Base-by-base conservation (phyloP, 53 echinoderm and acorn worm genomes). In the Holothuria leucospilota region DNA sequence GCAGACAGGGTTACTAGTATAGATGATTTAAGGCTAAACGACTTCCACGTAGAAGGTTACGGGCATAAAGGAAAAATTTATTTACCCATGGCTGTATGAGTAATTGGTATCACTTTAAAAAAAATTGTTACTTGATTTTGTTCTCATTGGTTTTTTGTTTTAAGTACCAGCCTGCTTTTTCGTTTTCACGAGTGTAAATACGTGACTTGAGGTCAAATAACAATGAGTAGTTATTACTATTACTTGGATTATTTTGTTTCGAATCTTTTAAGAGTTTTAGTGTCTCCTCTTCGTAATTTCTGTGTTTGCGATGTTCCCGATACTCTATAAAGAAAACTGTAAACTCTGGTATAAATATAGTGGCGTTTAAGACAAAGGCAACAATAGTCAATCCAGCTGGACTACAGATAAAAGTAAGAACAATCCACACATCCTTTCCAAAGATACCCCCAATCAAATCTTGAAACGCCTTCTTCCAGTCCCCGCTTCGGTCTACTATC, bases 401-500 rank as follows among this genome's bases (percentile, higher is more conserved):
- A 34, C 70, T 38, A 69, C 8, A 69, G 29, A 69, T 39, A 29
- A 69, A 34, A 11, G 26, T 29, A 18, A 69, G 13, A 9, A 69
- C 70, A 9, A 69, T 38, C 70, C 70, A 69, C 7, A 34, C 70
- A 69, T 69, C 70, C 3, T 69, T 27, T 11, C 70, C 70, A 13
- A 69, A 69, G 10, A 69, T 10, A 26, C 40, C 70, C 11, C 4
- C 28, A 20, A 69, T 29, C 10, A 69, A 15, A 15, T 69, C 26
- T 11, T 29, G 25, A 29, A 69, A 18, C 5, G 26, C 70, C 20
- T 69, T 69, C 0, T 69, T 38, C 70, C 70, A 69, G 20, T 29
- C 0, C 3, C 26, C 8, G 8, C 11, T 69, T 34, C 70, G 29
- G 28, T 69, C 30, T 29, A 69, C 26, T 2, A 69, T 29, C 40